Conservation (phyloP, 1,140 invertebrate species). For the Brachionus manjavacas region DNA sequence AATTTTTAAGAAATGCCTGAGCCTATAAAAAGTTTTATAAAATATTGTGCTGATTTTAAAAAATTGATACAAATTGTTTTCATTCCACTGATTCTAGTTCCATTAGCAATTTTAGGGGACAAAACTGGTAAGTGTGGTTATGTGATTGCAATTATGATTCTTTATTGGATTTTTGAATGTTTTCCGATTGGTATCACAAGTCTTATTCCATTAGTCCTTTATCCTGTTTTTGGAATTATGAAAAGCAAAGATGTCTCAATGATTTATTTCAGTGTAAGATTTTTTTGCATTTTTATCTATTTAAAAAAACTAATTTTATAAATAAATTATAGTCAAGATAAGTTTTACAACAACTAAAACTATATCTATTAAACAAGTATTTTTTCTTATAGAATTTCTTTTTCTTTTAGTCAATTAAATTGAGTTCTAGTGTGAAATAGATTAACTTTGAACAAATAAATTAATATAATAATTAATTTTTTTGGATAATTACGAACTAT, state of each 20-base stretch:
- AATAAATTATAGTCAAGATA: too few species aligned
- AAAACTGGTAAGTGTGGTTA: not conserved
- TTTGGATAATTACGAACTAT: too few species aligned
- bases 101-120: not conserved
- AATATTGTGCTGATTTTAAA: not conserved
- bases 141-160: not conserved
- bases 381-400: too few species aligned
- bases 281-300: not conserved
- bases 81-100: not conserved
- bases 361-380: too few species aligned
- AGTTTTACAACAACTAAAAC: too few species aligned
- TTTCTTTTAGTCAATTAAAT: too few species aligned
- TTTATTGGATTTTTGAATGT: constrained; percentile 59
- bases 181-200: constrained; percentile 59
- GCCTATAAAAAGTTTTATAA: too few species aligned
- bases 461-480: too few species aligned
- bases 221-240: constrained; percentile 55
- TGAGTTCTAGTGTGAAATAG: too few species aligned
- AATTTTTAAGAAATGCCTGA: too few species aligned
- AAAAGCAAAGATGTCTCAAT: constrained; percentile 49
- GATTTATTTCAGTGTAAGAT: constrained; percentile 55
- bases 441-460: too few species aligned
- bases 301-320: too few species aligned
- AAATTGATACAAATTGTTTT: not conserved
- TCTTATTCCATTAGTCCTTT: constrained; percentile 57